phyloP scores from a whole-genome alignment of 2,888 invertebrate species.

The Sphaerophoria rueppellii region DNA sequence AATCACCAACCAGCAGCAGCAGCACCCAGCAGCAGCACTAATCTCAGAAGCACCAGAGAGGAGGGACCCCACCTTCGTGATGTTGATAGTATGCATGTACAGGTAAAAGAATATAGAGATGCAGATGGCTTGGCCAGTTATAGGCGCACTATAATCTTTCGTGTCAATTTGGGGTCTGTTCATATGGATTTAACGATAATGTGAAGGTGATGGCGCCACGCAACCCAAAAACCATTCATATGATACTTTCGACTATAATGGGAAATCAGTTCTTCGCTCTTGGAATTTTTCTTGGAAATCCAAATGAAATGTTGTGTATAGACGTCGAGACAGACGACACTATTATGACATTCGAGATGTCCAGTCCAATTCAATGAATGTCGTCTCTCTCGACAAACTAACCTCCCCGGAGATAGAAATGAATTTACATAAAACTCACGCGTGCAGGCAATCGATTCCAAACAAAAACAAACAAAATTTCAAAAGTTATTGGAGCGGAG shows the following conservation, averaged over 20 bases:
- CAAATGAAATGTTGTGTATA: not conserved
- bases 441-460: slow-evolving; percentile 47
- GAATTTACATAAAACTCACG: slow-evolving; percentile 71
- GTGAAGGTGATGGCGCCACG: slow-evolving; percentile 71
- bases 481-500: no score
- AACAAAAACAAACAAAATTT: not conserved
- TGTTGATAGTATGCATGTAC: slow-evolving; percentile 54
- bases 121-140: slow-evolving; percentile 55
- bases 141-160: slow-evolving; percentile 65
- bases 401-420: slow-evolving; percentile 59
- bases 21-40: slow-evolving; percentile 39
- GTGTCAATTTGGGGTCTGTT: slow-evolving; percentile 59
- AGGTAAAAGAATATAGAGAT: slow-evolving; percentile 53
- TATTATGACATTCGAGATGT: slow-evolving; percentile 72
- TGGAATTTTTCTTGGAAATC: slow-evolving; percentile 65
- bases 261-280: slow-evolving; percentile 41
- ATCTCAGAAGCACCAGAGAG: slow-evolving; percentile 59
- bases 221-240: slow-evolving; percentile 47
- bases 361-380: slow-evolving; percentile 71
- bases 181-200: slow-evolving; percentile 34
- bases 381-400: slow-evolving; percentile 9
- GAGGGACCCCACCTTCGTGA: slow-evolving; percentile 44
- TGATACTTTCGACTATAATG: slow-evolving; percentile 43
- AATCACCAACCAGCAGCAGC: slow-evolving; percentile 53
- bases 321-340: slow-evolving; percentile 65